Evolutionary conservation across 2,888 invertebrate genomes (phyloP), one percentile per base, ranked within the genome.

Genomic region (Dichetophora obliterata): DNA sequence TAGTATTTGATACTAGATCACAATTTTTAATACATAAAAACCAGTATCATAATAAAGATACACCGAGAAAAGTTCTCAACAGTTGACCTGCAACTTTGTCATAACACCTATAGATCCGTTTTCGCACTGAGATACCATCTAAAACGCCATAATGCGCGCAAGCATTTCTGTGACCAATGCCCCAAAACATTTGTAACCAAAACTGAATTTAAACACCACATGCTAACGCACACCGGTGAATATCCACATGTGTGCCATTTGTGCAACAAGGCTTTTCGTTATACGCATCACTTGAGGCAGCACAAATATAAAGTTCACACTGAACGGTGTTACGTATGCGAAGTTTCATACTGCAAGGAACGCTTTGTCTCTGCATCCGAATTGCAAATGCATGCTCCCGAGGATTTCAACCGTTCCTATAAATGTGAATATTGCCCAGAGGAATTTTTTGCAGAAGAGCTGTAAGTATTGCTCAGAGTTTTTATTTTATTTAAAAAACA

Each of bases 261-360:
- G 9, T 87, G 87, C 66, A 71, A 68, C 0, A 86, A 85, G 77
- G 81, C 80, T 5, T 87, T 86, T 54, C 83, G 80, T 43, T 86
- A 82, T 73, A 81, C 84, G 27, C 84, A 85, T 79, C 87, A 87
- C 73, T 65, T 86, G 61, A 84, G 83, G 31, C 82, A 86, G 2
- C 87, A 87, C 78, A 84, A 82, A 76, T 85, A 84, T 16, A 82
- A 83, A 2, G 75, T 79, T 0, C 87, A 86, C 73, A 75, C 78
- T 9, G 79, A 77, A 5, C 79, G 79, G 1, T 81, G 81, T 6
- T 81, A 81, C 52, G 70, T 75, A 6, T 86, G 86, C 57, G 70
- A 77, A 0, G 76, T 75, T 22, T 69, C 76, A 0, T 63, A 82
- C 68, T 87, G 87, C 68, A 81, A 81, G 1, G 78, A 80, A 5